Conservation (phyloP, 1,140 invertebrate genomes). For the Hydropsyche tenuis region DNA sequence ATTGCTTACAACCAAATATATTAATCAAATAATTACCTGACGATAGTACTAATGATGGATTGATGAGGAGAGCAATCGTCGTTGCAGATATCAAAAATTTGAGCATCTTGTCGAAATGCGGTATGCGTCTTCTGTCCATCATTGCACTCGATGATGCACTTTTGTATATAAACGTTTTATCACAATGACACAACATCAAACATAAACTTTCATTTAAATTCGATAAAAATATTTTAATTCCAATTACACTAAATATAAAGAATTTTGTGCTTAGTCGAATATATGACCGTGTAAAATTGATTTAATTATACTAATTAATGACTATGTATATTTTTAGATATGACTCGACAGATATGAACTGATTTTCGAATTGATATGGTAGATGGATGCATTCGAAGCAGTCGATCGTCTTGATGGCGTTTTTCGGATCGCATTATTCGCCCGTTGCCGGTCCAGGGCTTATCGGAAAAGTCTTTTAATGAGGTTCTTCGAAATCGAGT, state of each 20-base stretch:
- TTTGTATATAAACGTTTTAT: background rate
- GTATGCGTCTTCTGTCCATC: conserved; percentile 1
- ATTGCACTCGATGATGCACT: background rate
- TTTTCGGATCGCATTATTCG: conserved; percentile 8
- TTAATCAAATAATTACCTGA: conserved; percentile 11
- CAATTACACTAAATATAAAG: background rate
- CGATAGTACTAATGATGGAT: conserved; percentile 8
- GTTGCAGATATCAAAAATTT: background rate
- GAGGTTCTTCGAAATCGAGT: conserved; percentile 37
- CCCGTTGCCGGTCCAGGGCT: too few species aligned
- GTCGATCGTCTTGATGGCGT: background rate
- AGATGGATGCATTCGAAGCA: background rate
- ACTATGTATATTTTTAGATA: background rate
- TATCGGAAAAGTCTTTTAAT: conserved; percentile 37
- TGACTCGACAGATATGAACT: conserved; percentile 8
- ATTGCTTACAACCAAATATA: too few species aligned
- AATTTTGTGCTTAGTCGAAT: background rate
- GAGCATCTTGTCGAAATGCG: conserved; percentile 9
- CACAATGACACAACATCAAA: background rate
- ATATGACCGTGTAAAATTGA: conserved; percentile 10
- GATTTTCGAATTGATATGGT: conserved; percentile 1
- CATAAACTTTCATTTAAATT: background rate
- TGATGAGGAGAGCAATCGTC: conserved; percentile 12
- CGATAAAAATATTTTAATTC: too few species aligned
- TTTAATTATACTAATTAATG: background rate